Percentiles rank a stretch among this genome's conserved stretches.
These are phyloP conservation scores for Nesogale talazaci DNA, from an alignment of 2,113 vertebrate species.

Conservation along the genomic window DNA sequence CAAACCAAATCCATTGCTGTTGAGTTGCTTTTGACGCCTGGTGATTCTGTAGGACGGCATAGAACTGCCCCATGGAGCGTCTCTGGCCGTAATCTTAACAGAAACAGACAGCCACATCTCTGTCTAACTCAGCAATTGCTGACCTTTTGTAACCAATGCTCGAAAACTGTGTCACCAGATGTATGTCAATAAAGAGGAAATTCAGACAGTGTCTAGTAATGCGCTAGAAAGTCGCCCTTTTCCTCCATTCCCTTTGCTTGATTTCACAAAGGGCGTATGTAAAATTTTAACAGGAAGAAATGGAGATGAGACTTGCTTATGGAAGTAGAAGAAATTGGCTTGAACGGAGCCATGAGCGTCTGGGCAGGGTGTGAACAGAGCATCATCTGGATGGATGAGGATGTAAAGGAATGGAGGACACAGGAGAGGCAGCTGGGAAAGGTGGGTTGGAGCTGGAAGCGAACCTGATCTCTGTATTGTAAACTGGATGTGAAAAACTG, in stretches of 20 bases:
- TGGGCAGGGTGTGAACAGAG: too few relatives aligned
- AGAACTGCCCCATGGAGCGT: not conserved
- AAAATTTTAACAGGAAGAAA: not conserved
- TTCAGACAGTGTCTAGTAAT: too few relatives aligned
- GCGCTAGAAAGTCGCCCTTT: not conserved
- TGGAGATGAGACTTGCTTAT: not conserved
- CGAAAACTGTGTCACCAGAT: not conserved
- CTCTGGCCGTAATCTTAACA: not conserved
- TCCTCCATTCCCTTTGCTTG: not conserved
- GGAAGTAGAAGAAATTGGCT: too few relatives aligned
- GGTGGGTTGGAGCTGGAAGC: too few relatives aligned
- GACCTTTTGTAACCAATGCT: not conserved
- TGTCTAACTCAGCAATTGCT: too few relatives aligned
- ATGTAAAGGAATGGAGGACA: too few relatives aligned
- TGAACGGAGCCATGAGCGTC: too few relatives aligned
- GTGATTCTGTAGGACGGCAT: not conserved
- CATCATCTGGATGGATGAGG: too few relatives aligned
- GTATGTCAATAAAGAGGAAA: not conserved
- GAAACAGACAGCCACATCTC: not conserved
- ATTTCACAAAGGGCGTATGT: not conserved
- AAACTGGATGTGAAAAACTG: too few relatives aligned
- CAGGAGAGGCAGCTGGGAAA: too few relatives aligned
- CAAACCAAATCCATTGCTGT: not conserved
- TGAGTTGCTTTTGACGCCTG: too few relatives aligned
- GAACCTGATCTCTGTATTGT: too few relatives aligned